Conservation (phyloP, 2,113 vertebrate genomes). For the Amazona guildingii region DNA sequence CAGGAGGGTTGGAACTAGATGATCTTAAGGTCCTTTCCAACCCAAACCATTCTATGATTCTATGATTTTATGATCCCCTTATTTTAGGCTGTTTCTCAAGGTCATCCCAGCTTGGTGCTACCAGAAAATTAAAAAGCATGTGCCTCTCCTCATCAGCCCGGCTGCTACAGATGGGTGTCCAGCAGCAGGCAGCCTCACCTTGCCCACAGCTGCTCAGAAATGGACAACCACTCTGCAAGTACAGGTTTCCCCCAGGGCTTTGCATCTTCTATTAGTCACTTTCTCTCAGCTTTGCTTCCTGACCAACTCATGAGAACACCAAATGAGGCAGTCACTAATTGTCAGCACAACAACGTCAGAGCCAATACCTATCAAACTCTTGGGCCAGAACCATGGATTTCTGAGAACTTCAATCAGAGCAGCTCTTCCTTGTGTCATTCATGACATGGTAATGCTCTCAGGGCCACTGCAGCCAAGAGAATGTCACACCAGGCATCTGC, state of each 20-base stretch:
- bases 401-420: not conserved
- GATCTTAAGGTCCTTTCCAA: too few species aligned
- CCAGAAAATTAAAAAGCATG: not conserved
- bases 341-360: not conserved
- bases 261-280: not conserved
- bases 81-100: not conserved
- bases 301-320: not conserved
- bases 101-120: not conserved
- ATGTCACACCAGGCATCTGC: not conserved
- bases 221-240: not conserved
- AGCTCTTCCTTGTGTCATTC: not conserved
- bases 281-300: not conserved
- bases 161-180: accelerated
- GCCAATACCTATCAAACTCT: not conserved
- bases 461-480: not conserved
- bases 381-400: not conserved
- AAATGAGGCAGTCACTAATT: not conserved
- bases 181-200: not conserved
- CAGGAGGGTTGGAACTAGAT: too few species aligned
- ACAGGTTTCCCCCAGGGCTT: not conserved
- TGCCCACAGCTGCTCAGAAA: not conserved
- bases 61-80: not conserved
- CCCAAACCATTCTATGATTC: too few species aligned
- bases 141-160: accelerated
- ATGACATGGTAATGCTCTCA: not conserved